phyloP scores from a whole-genome alignment of 1,140 invertebrate genomes.

The Coptotermes formosanus region DNA sequence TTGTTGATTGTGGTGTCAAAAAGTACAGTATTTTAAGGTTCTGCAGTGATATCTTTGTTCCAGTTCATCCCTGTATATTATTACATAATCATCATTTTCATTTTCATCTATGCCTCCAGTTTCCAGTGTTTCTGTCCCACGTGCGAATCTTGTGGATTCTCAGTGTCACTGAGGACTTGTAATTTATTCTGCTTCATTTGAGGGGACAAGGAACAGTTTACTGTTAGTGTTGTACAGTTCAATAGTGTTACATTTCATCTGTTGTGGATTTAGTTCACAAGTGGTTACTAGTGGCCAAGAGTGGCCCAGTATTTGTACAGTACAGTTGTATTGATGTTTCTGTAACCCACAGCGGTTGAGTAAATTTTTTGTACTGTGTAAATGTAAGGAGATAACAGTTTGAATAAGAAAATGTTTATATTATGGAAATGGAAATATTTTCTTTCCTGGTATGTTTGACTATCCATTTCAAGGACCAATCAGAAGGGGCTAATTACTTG shows the following conservation, averaged over 20 bases:
- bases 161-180: conserved; percentile 18
- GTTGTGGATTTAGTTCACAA: conserved; percentile 28
- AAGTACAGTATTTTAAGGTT: conserved; percentile 28
- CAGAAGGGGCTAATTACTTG: no score
- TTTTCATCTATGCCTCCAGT: conserved; percentile 24
- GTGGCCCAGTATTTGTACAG: conserved; percentile 35
- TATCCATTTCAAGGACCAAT: no score
- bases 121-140: conserved; percentile 19
- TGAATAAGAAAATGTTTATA: conserved; percentile 58
- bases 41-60: conserved; percentile 29
- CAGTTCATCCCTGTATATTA: conserved; percentile 29
- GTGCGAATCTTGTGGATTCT: conserved; percentile 19
- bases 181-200: conserved; percentile 28
- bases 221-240: conserved; percentile 29
- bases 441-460: no score
- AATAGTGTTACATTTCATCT: conserved; percentile 24
- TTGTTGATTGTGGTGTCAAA: conserved; percentile 1
- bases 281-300: conserved; percentile 24
- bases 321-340: conserved; percentile 35
- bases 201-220: conserved; percentile 23
- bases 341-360: conserved; percentile 43
- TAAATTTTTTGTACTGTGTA: conserved; percentile 61
- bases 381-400: conserved; percentile 58
- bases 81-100: conserved; percentile 22
- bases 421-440: conserved; percentile 44